phyloP scores from a whole-genome alignment of 1,140 invertebrate genomes.

The Fopius arisanus region DNA sequence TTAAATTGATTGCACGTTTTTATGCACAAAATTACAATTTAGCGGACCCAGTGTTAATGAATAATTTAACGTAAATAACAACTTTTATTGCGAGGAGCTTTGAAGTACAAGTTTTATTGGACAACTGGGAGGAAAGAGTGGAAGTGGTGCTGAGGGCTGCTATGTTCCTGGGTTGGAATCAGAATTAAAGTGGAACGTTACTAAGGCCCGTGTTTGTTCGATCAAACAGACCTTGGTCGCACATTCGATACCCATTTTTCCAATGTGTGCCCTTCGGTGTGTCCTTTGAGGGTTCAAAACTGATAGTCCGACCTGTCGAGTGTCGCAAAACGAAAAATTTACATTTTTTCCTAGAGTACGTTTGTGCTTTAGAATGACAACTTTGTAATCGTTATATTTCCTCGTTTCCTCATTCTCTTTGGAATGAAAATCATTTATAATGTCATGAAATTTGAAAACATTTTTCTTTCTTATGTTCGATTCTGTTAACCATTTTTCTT shows the following conservation, averaged over 20 bases:
- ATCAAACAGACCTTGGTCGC: not conserved
- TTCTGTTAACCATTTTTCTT: too few species aligned
- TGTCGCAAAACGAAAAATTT: too few species aligned
- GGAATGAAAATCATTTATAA: too few species aligned
- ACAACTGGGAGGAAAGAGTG: not conserved
- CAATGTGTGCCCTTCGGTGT: not conserved
- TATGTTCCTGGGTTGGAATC: not conserved
- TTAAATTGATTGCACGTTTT: slow-evolving; percentile 20
- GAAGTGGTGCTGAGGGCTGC: not conserved
- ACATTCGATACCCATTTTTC: not conserved
- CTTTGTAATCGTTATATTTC: too few species aligned
- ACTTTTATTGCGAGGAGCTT: not conserved
- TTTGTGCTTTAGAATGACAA: too few species aligned
- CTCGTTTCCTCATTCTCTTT: too few species aligned
- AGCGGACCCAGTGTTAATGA: not conserved
- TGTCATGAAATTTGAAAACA: too few species aligned
- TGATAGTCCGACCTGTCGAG: too few species aligned
- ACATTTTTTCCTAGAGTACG: too few species aligned
- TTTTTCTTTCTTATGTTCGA: too few species aligned
- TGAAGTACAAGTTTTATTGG: not conserved
- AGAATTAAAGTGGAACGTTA: not conserved
- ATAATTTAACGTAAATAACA: slow-evolving; percentile 15
- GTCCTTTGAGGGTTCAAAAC: not conserved
- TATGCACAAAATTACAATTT: slow-evolving; percentile 7
- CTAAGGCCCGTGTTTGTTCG: not conserved